Evolutionary conservation across 2,888 invertebrate species (phyloP).

Genomic region (Pecten maximus): DNA sequence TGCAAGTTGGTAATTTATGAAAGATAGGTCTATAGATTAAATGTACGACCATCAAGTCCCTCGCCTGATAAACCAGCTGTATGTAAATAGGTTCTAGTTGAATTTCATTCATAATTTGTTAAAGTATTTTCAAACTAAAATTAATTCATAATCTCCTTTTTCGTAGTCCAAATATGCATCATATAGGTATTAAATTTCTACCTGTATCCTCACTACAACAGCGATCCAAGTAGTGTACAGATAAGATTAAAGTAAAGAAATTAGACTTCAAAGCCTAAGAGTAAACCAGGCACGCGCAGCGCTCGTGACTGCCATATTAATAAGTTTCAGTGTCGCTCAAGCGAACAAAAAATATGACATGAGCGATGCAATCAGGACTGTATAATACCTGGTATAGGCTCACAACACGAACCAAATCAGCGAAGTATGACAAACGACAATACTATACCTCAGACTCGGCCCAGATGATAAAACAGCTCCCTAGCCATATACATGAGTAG

Average conservation of each 20-base stretch:
- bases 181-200: conserved; percentile 19
- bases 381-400: background rate
- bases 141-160: conserved; percentile 20
- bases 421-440: background rate
- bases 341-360: conserved; percentile 33
- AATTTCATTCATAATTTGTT: conserved; percentile 16
- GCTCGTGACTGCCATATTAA: conserved; percentile 32
- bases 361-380: conserved; percentile 19
- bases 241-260: conserved; percentile 30
- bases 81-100: conserved; percentile 7
- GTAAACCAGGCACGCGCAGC: conserved; percentile 4
- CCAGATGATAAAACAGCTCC: background rate
- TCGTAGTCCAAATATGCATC: conserved; percentile 4
- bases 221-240: background rate
- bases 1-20: conserved; percentile 9
- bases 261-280: conserved; percentile 17
- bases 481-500: background rate
- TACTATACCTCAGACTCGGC: background rate
- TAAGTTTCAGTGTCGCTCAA: conserved; percentile 33
- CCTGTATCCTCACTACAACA: background rate
- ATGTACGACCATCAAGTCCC: background rate
- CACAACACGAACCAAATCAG: background rate
- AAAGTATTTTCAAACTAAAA: conserved; percentile 30
- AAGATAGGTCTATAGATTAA: background rate
- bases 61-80: background rate